Base-by-base conservation (phyloP, 1,140 invertebrate genomes). In the Heliconius himera region DNA sequence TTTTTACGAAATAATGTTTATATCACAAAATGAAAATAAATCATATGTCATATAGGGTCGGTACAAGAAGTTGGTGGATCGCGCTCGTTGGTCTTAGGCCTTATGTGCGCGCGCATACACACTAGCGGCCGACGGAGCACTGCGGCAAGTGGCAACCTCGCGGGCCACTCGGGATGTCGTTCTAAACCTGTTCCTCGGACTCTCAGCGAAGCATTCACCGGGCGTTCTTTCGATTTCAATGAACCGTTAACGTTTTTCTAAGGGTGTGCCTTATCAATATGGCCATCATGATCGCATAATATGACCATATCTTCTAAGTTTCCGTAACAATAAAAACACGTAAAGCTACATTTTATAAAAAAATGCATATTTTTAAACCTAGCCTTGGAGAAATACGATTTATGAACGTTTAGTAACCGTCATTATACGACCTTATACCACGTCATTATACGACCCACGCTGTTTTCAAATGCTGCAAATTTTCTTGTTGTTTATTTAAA, bases 221-320 rank as follows among this genome's bases (percentile, higher is more conserved):
- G 78, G 83, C 83, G 82, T 86, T 92, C 89, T 93, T 92, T 93
- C 88, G 90, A 89, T 94, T 93, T 93, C 91, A 92, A 92, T 94
- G 91, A 94, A 94, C 93, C 92, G 92, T 93, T 93, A 92, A 92
- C 87, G 88, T 87, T 89, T 91, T 87, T 89, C 85, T 88, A 85
- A 83, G 80, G 88, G 83, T 87, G 85, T 89, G 87, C 88, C 89
- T 89, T 90, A 92, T 92, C 89, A 86, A 82, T 83, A 81, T 86
- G 89, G 8, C 22, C 22, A 56, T 22, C n/a, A 22, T 56, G 26
- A 66, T 87, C 89, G 86, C 86, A 88, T 79, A 80, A 75, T 81
- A 36, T 36, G 33, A 36, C 33, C 82, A 80, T 84, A 89, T 86
- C 87, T 78, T 38, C 66, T 26, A 74, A 36, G 51, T 72, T 81